phyloP scores from a whole-genome alignment of 2,888 invertebrate genomes.

The Hololepta plana region DNA sequence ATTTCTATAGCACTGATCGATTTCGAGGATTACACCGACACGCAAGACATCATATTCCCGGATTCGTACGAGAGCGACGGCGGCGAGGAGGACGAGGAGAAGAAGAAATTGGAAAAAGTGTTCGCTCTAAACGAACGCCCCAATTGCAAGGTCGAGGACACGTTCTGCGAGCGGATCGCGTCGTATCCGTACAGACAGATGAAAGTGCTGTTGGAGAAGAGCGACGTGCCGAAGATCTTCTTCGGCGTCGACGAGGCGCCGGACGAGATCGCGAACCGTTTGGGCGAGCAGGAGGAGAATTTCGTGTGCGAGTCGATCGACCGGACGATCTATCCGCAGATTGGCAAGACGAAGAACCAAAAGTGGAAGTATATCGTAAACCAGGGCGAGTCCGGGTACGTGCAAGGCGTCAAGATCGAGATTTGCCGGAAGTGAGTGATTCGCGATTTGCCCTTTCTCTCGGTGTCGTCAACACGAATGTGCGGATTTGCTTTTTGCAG shows the following conservation, averaged over 20 bases:
- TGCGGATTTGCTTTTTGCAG: conserved; percentile 17
- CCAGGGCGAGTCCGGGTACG: conserved; percentile 29
- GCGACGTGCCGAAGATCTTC: conserved; percentile 14
- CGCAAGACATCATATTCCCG: conserved; percentile 16
- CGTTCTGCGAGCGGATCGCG: conserved; percentile 28
- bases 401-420: conserved; percentile 58
- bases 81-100: conserved; percentile 10
- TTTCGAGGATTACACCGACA: conserved; percentile 6
- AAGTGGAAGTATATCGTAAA: conserved; percentile 55
- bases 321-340: conserved; percentile 40
- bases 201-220: conserved; percentile 12
- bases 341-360: conserved; percentile 37
- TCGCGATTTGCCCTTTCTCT: too few species aligned
- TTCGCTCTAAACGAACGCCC: too few species aligned
- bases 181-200: conserved; percentile 27
- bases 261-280: conserved; percentile 14
- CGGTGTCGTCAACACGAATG: too few species aligned
- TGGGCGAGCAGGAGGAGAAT: conserved; percentile 14
- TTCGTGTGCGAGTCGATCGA: conserved; percentile 21
- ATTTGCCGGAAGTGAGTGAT: conserved; percentile 44
- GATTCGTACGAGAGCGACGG: conserved; percentile 13
- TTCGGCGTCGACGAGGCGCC: conserved; percentile 16
- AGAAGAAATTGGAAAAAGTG: too few species aligned
- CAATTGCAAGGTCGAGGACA: conserved; percentile 18
- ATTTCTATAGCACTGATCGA: too few species aligned